Percentiles rank a stretch among this genome's conserved stretches.
phyloP scores from a whole-genome alignment of 1,140 invertebrate species.

The Drosophila littoralis region DNA sequence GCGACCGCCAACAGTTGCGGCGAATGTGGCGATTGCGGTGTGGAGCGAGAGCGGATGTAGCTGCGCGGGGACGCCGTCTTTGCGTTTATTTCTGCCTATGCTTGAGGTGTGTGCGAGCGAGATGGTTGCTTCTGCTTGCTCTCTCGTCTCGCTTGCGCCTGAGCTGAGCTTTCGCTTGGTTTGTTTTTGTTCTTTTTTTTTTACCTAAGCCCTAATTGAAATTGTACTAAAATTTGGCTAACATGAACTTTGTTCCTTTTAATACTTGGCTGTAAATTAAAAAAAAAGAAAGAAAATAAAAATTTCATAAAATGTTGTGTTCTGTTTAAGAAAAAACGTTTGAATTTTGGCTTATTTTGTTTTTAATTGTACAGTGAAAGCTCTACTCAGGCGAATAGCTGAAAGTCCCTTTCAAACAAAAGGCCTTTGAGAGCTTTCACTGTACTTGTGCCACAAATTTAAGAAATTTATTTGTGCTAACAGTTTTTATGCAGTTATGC shows the following conservation, averaged over 20 bases:
- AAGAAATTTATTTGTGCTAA: too few relatives aligned
- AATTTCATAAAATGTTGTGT: background rate
- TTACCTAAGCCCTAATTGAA: slow-evolving; percentile 30
- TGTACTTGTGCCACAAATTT: too few relatives aligned
- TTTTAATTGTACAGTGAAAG: too few relatives aligned
- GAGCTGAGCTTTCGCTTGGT: background rate
- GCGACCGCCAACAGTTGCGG: slow-evolving; percentile 59
- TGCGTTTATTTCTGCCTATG: slow-evolving; percentile 39
- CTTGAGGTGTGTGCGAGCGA: slow-evolving; percentile 1
- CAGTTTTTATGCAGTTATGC: too few relatives aligned
- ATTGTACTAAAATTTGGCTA: slow-evolving; percentile 67
- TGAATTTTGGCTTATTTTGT: too few relatives aligned
- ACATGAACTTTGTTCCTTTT: slow-evolving; percentile 45
- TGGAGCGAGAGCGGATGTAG: slow-evolving; percentile 71
- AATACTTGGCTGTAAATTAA: slow-evolving; percentile 66
- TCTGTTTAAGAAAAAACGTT: too few relatives aligned
- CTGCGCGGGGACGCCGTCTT: slow-evolving; percentile 75
- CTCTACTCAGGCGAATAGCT: too few relatives aligned
- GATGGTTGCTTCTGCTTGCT: background rate
- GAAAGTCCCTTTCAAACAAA: too few relatives aligned
- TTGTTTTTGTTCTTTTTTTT: slow-evolving; percentile 2
- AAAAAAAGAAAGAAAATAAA: slow-evolving; percentile 2
- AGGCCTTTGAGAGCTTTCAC: too few relatives aligned
- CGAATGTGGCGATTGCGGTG: slow-evolving; percentile 74
- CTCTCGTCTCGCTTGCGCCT: slow-evolving; percentile 7